Evolutionary conservation across 1,140 invertebrate species (phyloP), one percentile per base, ranked within the genome.

Genomic region (Parasteatoda tepidariorum): DNA sequence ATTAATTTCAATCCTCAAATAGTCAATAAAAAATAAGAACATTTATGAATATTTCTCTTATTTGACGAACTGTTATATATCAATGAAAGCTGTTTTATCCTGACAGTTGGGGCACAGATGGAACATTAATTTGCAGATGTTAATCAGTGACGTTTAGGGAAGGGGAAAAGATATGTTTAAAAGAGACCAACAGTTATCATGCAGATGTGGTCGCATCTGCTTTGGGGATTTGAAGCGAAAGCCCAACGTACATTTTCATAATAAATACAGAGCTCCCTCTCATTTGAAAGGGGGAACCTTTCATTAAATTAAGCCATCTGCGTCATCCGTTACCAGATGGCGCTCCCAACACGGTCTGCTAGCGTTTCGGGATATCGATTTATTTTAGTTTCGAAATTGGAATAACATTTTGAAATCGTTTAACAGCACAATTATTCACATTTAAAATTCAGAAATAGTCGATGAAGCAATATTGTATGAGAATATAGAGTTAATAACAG

Each of bases 231-330:
- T 41, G 18, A n/a, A 13, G n/a, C 33, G 15, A 33, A 38, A 41
- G 54, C 54, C 66, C 78, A 82, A 82, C 78, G 78, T 33, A 71
- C 76, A 82, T 41, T 71, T 82, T 33, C 78, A 62, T 82, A 70
- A 75, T 62, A 59, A 70, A 67, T 64, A 59, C 7, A 30, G 41
- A 57, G 15, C n/a, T 41, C 48, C 11, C 31, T n/a, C 22, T 18
- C 9, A 38, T 67, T 38, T n/a, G 2, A 4, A 57, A 9, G 41
- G 78, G 67, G 41, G 22, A 22, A 34, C 15, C 22, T n/a, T 30
- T 82, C 41, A 70, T 82, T 70, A 82, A 82, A 70, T 70, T 82
- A 18, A 62, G n/a, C 66, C 78, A 82, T 82, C 78, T 82, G 78
- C 78, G 34, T 33, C 34, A 15, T 3, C 34, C n/a, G 6, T 15